Evolutionary conservation across 92 coral and sea anemone genomes (phyloP).

Genomic region (Paragorgia papillata): DNA sequence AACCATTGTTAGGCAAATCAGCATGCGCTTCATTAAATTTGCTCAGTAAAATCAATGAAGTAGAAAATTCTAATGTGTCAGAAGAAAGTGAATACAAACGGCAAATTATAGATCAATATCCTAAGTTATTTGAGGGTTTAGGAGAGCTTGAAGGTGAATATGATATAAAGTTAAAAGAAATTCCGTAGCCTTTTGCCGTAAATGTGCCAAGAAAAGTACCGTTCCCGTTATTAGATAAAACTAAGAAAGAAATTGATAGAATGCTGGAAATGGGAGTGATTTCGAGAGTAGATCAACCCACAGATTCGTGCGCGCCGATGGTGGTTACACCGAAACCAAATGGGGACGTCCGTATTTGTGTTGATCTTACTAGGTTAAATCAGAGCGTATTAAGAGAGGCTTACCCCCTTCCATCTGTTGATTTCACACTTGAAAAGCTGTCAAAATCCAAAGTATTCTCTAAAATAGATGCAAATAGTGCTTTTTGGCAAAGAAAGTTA

Average conservation of each 20-base stretch:
- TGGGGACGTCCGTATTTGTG: constrained; percentile 63
- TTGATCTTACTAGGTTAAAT: constrained; percentile 55
- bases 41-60: constrained; percentile 19
- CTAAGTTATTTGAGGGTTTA: constrained; percentile 58
- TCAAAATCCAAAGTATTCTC: constrained; percentile 56
- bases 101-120: constrained; percentile 39
- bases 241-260: constrained; percentile 47
- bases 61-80: constrained; percentile 14
- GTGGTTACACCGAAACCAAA: constrained; percentile 52
- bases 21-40: constrained; percentile 51
- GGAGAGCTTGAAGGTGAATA: constrained; percentile 57
- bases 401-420: constrained; percentile 55
- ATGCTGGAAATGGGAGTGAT: constrained; percentile 46
- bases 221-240: constrained; percentile 38
- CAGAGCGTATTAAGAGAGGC: constrained; percentile 51
- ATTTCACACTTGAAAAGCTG: constrained; percentile 43
- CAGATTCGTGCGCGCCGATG: constrained; percentile 50
- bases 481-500: constrained; percentile 59
- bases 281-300: constrained; percentile 44
- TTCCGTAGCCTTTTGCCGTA: constrained; percentile 53
- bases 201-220: no score
- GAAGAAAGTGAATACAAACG: constrained; percentile 7
- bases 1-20: constrained; percentile 59
- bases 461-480: constrained; percentile 61
- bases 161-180: constrained; percentile 52